Evolutionary conservation across 2,888 invertebrate species (phyloP).

Genomic region (Onthophagus sagittarius): DNA sequence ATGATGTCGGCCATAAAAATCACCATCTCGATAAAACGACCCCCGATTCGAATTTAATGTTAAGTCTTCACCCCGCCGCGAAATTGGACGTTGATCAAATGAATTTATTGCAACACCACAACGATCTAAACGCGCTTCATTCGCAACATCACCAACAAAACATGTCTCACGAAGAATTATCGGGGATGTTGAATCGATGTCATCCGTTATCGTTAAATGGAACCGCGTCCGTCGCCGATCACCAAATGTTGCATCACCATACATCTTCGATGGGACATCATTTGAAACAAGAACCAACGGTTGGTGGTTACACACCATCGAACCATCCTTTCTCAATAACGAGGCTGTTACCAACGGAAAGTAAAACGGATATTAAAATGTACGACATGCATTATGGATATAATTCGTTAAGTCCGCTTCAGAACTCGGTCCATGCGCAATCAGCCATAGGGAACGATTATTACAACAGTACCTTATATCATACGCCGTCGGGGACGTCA

Average conservation of each 20-base stretch:
- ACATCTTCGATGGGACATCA: conserved; percentile 54
- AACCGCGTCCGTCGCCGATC: conserved; percentile 33
- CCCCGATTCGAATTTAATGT: conserved; percentile 46
- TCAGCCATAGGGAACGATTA: conserved; percentile 62
- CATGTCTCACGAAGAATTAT: conserved; percentile 57
- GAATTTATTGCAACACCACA: conserved; percentile 67
- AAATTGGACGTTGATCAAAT: conserved; percentile 62
- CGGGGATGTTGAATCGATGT: conserved; percentile 63
- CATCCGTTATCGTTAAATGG: conserved; percentile 51
- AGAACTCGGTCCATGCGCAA: conserved; percentile 57
- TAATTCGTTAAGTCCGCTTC: conserved; percentile 59
- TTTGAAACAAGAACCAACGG: conserved; percentile 56
- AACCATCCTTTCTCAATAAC: conserved; percentile 94
- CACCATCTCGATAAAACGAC: conserved; percentile 52
- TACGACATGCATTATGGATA: conserved; percentile 76
- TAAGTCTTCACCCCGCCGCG: conserved; percentile 50
- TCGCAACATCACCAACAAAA: conserved; percentile 54
- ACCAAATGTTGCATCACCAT: conserved; percentile 52
- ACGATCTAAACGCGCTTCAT: conserved; percentile 50
- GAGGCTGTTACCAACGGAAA: conserved; percentile 82
- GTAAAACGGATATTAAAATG: conserved; percentile 88
- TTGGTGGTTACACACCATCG: conserved; percentile 64
- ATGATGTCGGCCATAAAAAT: conserved; percentile 51
- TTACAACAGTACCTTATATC: conserved; percentile 83
- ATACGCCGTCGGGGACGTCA: conserved; percentile 65